These are phyloP conservation scores for Bothrops jararaca DNA, from an alignment of 2,113 vertebrate genomes.

Conservation along the genomic window DNA sequence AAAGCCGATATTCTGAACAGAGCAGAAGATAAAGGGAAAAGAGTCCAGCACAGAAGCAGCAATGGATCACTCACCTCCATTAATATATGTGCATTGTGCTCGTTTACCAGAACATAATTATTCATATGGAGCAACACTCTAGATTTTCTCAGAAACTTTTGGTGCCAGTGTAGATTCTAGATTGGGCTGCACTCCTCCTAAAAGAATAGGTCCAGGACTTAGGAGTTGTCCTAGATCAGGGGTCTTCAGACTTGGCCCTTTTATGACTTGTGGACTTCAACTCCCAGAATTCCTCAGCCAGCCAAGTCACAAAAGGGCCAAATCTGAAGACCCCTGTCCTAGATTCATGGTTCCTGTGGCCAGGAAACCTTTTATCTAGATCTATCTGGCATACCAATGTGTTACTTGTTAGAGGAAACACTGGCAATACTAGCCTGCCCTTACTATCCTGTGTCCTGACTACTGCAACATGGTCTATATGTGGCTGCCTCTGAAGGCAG, in stretches of 20 bases:
- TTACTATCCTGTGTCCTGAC: background rate
- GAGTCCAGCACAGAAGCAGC: background rate
- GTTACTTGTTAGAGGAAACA: background rate
- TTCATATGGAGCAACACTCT: background rate
- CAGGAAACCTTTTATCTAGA: background rate
- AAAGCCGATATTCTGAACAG: background rate
- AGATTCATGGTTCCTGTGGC: background rate
- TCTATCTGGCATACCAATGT: background rate
- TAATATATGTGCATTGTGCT: background rate
- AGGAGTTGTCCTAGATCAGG: background rate
- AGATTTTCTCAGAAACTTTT: background rate
- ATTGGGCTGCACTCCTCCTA: background rate
- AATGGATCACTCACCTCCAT: background rate
- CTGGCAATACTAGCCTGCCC: background rate
- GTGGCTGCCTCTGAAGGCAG: background rate
- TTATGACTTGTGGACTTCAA: too few species aligned
- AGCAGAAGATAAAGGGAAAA: background rate
- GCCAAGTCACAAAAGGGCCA: too few species aligned
- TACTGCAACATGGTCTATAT: background rate
- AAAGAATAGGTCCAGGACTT: background rate
- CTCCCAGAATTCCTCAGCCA: too few species aligned
- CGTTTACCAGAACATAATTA: background rate
- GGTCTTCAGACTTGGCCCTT: too few species aligned
- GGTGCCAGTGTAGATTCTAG: background rate
- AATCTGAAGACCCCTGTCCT: background rate